A percentile compares a stretch with the other conserved stretches of the same genome.
These are phyloP conservation scores for Ommatoiulus sabulosus DNA, from an alignment of 2,888 invertebrate genomes.

Conservation along the genomic window DNA sequence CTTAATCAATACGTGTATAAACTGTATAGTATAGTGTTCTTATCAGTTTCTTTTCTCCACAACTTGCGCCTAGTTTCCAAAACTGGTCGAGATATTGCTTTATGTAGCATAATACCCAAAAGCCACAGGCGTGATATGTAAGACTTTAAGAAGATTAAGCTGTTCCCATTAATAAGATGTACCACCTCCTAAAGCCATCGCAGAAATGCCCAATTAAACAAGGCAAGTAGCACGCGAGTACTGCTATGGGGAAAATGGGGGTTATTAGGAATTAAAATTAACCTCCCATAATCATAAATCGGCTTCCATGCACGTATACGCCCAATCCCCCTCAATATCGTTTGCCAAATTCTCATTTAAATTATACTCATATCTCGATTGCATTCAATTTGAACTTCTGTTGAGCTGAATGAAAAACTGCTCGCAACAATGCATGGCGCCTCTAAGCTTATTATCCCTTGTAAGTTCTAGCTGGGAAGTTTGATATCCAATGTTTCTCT, in stretches of 20 bases:
- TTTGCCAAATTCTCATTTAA: constrained; percentile 7
- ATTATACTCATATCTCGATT: not conserved
- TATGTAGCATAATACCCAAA: not conserved
- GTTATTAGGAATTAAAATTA: not conserved
- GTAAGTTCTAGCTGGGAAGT: constrained; percentile 49
- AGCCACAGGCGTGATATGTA: not conserved
- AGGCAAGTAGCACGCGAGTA: not conserved
- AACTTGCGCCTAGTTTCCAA: not conserved
- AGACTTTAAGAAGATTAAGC: constrained; percentile 17
- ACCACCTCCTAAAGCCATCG: not conserved
- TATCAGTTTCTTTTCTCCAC: no score
- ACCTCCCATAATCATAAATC: constrained; percentile 14
- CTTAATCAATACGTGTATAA: no score
- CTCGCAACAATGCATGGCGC: not conserved
- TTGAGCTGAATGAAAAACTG: constrained; percentile 32
- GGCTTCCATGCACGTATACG: not conserved
- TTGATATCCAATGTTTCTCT: constrained; percentile 37
- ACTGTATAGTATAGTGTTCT: no score
- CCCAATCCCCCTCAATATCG: not conserved
- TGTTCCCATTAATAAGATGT: constrained; percentile 45
- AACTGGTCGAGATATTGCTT: not conserved
- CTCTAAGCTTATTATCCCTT: constrained; percentile 51
- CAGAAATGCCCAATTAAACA: constrained; percentile 49
- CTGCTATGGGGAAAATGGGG: not conserved
- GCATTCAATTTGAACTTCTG: constrained; percentile 43